A percentile compares a stretch with the other conserved stretches of the same genome.
phyloP scores from a whole-genome alignment of 2,113 vertebrate species.

The Columbina picui region DNA sequence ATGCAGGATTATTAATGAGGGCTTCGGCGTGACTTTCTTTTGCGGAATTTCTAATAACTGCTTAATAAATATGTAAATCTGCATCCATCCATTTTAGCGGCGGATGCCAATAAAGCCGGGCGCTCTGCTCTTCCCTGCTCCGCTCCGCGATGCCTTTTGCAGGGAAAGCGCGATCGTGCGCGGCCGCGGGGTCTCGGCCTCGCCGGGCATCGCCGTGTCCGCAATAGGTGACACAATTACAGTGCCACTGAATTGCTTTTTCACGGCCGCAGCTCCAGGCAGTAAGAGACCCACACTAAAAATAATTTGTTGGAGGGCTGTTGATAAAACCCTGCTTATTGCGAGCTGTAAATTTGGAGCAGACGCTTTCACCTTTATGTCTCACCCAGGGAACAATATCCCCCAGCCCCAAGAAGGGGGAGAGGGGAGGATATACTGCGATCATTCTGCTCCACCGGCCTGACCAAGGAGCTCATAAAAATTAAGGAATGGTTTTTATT shows the following conservation, averaged over 20 bases:
- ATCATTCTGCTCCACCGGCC: background rate
- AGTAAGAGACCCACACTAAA: constrained; percentile 45
- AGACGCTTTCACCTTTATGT: constrained; percentile 55
- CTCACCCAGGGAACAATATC: constrained; percentile 57
- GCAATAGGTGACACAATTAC: background rate
- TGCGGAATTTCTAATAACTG: background rate
- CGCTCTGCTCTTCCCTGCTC: background rate
- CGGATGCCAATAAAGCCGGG: fast-evolving
- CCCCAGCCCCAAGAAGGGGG: background rate
- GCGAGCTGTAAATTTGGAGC: constrained; percentile 64
- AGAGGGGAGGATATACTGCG: background rate
- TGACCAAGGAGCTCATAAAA: constrained; percentile 28
- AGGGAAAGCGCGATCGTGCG: too few species aligned
- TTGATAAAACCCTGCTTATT: constrained; percentile 68
- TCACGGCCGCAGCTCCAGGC: background rate
- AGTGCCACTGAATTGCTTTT: background rate
- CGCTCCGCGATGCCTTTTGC: too few species aligned
- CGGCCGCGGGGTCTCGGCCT: too few species aligned
- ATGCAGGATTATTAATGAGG: background rate
- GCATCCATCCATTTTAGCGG: background rate
- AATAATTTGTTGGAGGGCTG: constrained; percentile 56
- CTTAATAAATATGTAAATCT: background rate
- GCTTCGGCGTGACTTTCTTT: background rate
- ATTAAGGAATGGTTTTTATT: constrained; percentile 55
- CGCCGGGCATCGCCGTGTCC: too few species aligned